These are phyloP conservation scores for Leptosomus discolor DNA, from an alignment of 2,113 vertebrate genomes.

Conservation along the genomic window DNA sequence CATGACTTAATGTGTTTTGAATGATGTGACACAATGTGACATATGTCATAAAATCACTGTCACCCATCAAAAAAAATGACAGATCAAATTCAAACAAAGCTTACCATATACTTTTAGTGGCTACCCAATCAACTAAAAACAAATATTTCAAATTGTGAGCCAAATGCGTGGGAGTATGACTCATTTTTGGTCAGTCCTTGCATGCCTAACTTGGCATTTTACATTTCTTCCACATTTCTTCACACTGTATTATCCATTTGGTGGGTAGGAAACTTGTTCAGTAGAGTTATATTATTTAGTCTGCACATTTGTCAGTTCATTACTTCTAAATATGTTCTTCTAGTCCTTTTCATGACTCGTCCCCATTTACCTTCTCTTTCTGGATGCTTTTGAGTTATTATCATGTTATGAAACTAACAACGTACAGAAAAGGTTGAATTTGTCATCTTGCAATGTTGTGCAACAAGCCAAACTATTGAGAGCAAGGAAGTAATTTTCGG, in stretches of 20 bases:
- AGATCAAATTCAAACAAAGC: conserved; percentile 37
- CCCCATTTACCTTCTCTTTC: not conserved
- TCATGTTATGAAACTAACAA: not conserved
- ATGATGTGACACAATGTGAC: conserved; percentile 30
- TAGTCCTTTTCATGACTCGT: not conserved
- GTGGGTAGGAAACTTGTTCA: not conserved
- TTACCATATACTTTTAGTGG: conserved; percentile 24
- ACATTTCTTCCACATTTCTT: conserved; percentile 38
- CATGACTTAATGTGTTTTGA: conserved; percentile 26
- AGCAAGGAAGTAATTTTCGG: not conserved
- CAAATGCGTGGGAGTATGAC: conserved; percentile 17
- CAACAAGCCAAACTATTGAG: not conserved
- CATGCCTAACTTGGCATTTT: not conserved
- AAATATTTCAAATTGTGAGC: not conserved
- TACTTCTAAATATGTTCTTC: conserved; percentile 1
- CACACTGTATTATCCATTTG: not conserved
- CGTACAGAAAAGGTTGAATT: not conserved
- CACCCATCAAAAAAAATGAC: conserved; percentile 47
- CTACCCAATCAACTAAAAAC: conserved; percentile 40
- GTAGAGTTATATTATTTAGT: not conserved
- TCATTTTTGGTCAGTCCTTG: conserved; percentile 28
- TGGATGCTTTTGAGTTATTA: not conserved
- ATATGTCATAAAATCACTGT: conserved; percentile 59
- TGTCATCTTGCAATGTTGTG: not conserved
- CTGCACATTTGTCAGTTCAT: not conserved